phyloP scores from a whole-genome alignment of 1,140 invertebrate species.

The Drosophila ohnishii region DNA sequence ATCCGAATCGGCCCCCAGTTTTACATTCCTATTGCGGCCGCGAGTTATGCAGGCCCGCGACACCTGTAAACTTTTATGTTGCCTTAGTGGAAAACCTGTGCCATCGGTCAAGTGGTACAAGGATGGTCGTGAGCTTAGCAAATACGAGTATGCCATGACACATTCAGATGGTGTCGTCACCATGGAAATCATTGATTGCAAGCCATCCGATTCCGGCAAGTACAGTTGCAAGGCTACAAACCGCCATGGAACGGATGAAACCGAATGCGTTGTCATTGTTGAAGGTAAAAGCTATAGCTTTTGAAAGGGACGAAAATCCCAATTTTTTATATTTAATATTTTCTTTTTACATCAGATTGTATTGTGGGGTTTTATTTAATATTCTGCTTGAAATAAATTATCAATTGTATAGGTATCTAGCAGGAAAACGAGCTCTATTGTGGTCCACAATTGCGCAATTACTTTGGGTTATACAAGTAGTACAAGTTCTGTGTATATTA shows the following conservation, averaged over 20 bases:
- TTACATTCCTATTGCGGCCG: slow-evolving; percentile 98
- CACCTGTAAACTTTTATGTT: slow-evolving; percentile 98
- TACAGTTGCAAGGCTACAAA: slow-evolving; percentile 97
- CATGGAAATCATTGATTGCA: slow-evolving; percentile 97
- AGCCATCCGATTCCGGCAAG: slow-evolving; percentile 96
- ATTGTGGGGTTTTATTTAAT: not conserved
- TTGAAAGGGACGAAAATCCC: not conserved
- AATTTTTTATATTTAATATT: not conserved
- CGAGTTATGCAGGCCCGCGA: slow-evolving; percentile 98
- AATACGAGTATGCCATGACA: slow-evolving; percentile 94
- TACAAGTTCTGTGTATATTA: not conserved
- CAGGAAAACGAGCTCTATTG: not conserved
- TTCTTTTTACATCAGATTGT: not conserved
- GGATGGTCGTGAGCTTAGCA: slow-evolving; percentile 94
- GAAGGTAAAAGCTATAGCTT: slow-evolving; percentile 88
- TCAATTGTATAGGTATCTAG: not conserved
- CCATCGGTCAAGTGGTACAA: slow-evolving; percentile 97
- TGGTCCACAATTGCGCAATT: not conserved
- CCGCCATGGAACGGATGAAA: slow-evolving; percentile 96
- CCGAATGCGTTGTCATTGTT: slow-evolving; percentile 97
- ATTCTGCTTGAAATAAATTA: not conserved
- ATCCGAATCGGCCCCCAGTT: slow-evolving; percentile 94
- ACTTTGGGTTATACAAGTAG: not conserved
- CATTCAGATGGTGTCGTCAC: slow-evolving; percentile 96
- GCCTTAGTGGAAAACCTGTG: slow-evolving; percentile 95